Evolutionary conservation across 2,888 invertebrate species (phyloP).

Genomic region (Gerris lacustris): DNA sequence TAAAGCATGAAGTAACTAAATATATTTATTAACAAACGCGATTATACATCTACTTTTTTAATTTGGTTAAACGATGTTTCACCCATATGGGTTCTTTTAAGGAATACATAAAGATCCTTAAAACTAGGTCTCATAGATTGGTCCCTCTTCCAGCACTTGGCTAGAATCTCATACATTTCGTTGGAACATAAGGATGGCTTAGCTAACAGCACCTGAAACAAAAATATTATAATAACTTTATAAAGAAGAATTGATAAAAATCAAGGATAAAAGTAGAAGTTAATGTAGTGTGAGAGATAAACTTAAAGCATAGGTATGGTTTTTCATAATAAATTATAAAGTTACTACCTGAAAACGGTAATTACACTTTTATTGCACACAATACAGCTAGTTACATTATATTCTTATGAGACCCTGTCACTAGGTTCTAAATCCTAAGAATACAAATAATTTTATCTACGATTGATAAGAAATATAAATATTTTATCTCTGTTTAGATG

Average conservation of each 20-base stretch:
- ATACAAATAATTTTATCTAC: no score
- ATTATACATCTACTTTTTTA: constrained; percentile 24
- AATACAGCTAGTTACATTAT: no score
- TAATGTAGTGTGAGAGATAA: no score
- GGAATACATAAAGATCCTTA: constrained; percentile 54
- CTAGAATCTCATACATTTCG: constrained; percentile 63
- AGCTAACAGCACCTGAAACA: constrained; percentile 47
- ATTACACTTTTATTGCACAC: not conserved
- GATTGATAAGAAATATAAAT: no score
- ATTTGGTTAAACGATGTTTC: constrained; percentile 32
- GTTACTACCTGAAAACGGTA: not conserved
- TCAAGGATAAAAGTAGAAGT: not conserved
- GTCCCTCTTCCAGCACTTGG: constrained; percentile 53
- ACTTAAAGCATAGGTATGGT: not conserved
- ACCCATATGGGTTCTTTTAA: constrained; percentile 49
- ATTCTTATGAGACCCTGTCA: no score
- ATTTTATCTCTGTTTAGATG: no score
- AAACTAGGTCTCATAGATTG: constrained; percentile 48
- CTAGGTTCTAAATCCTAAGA: no score
- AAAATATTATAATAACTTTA: constrained; percentile 10
- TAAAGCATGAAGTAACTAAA: no score
- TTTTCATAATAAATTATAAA: not conserved
- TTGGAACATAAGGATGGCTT: constrained; percentile 63
- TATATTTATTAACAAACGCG: no score
- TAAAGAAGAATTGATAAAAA: constrained; percentile 12